Percentiles rank a stretch among this genome's conserved stretches.
phyloP scores from a whole-genome alignment of 1,140 invertebrate genomes.

The Neodiprion virginianus region DNA sequence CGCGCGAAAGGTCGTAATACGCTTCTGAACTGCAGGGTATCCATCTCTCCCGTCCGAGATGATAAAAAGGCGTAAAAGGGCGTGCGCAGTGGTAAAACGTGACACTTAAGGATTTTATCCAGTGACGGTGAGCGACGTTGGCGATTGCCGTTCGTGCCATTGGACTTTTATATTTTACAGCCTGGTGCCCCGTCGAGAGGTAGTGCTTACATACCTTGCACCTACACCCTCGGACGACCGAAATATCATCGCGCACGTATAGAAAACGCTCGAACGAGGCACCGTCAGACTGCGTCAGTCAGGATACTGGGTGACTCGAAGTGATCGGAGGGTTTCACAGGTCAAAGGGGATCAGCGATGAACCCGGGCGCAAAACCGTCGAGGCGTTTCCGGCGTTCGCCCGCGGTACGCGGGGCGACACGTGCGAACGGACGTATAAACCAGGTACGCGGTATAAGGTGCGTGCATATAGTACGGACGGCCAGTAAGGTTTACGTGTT shows the following conservation, averaged over 20 bases:
- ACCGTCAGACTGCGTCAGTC: too few relatives aligned
- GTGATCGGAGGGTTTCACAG: too few relatives aligned
- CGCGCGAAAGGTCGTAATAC: conserved; percentile 33
- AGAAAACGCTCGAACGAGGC: not conserved
- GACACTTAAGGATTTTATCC: conserved; percentile 37
- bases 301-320: too few relatives aligned
- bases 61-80: conserved; percentile 31
- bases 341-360: too few relatives aligned
- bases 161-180: conserved; percentile 15
- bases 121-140: conserved; percentile 4
- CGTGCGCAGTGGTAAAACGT: conserved; percentile 31
- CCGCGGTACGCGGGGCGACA: too few relatives aligned
- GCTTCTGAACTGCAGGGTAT: conserved; percentile 30
- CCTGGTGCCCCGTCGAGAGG: conserved; percentile 24
- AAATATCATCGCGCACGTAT: not conserved
- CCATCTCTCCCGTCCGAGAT: conserved; percentile 31
- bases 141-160: conserved; percentile 12
- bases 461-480: too few relatives aligned
- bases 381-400: too few relatives aligned
- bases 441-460: too few relatives aligned
- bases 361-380: too few relatives aligned
- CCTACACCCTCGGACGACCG: not conserved
- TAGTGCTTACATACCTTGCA: not conserved
- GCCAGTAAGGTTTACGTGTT: not conserved
- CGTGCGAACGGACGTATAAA: too few relatives aligned